A percentile compares a stretch with the other conserved stretches of the same genome.
Evolutionary conservation across 2,797 vertebrate species (phyloP).

Genomic region (Okamejei kenojei): DNA sequence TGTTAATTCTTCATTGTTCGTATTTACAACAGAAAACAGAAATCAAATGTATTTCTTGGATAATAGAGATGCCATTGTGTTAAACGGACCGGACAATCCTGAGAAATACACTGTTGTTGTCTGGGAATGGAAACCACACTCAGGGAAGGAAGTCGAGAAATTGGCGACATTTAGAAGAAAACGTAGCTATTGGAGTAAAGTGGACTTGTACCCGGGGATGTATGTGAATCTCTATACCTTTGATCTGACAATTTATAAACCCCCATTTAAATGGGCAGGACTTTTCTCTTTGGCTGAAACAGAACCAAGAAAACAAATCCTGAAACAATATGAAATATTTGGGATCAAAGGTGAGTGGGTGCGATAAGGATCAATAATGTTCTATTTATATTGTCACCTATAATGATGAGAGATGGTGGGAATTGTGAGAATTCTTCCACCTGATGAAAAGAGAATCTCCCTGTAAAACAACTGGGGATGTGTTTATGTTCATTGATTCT

Average conservation of each 20-base stretch:
- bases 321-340: too few relatives aligned
- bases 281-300: too few relatives aligned
- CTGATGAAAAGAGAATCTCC: not conserved
- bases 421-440: too few relatives aligned
- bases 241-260: not conserved
- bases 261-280: not conserved
- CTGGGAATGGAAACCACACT: constrained; percentile 2
- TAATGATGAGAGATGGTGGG: too few relatives aligned
- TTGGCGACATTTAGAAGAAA: not conserved
- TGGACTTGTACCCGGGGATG: not conserved
- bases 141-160: not conserved
- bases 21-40: not conserved
- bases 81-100: not conserved
- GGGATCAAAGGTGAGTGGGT: too few relatives aligned
- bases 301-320: too few relatives aligned
- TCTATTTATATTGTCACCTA: too few relatives aligned
- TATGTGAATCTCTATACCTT: rapidly evolving
- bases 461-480: not conserved
- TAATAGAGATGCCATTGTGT: not conserved
- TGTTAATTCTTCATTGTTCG: not conserved
- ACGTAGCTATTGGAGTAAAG: rapidly evolving
- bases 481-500: too few relatives aligned
- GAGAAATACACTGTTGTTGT: not conserved
- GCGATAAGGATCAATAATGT: too few relatives aligned
- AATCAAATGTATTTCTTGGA: not conserved